Evolutionary conservation across 1,140 invertebrate genomes (phyloP).

Genomic region (Drosophila ercepeae): DNA sequence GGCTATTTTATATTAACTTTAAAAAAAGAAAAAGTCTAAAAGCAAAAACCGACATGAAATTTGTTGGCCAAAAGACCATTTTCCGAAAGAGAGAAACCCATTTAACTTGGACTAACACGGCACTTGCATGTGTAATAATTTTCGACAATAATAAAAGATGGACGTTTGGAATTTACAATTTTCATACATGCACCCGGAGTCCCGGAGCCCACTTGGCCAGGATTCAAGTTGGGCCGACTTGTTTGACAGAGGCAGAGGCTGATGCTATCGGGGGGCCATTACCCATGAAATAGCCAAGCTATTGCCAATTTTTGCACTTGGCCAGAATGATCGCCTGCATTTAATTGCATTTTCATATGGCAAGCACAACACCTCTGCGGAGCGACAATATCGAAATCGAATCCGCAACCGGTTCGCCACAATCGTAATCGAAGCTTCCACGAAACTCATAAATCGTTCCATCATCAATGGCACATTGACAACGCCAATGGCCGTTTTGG

Average conservation of each 20-base stretch:
- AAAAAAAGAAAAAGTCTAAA: background rate
- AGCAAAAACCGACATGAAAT: background rate
- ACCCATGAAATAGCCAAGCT: conserved; percentile 7
- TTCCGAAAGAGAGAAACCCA: background rate
- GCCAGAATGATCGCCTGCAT: conserved; percentile 48
- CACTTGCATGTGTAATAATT: background rate
- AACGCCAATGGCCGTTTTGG: conserved; percentile 50
- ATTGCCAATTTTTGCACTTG: conserved; percentile 19
- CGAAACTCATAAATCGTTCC: conserved; percentile 67
- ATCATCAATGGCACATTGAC: conserved; percentile 74
- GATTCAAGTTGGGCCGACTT: background rate
- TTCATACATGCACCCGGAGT: background rate
- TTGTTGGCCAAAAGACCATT: background rate
- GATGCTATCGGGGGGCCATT: background rate
- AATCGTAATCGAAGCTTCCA: conserved; percentile 33
- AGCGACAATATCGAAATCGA: conserved; percentile 47
- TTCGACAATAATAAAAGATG: conserved; percentile 1
- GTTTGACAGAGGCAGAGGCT: background rate
- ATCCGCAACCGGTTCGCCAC: conserved; percentile 46
- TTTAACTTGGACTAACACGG: background rate
- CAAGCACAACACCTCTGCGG: background rate
- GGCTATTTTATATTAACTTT: background rate
- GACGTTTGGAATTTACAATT: background rate
- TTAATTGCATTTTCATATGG: conserved; percentile 66
- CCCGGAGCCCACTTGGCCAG: background rate